A percentile compares a stretch with the other conserved stretches of the same genome.
phyloP scores from a whole-genome alignment of 2,797 vertebrate genomes.

The Clamator glandarius region DNA sequence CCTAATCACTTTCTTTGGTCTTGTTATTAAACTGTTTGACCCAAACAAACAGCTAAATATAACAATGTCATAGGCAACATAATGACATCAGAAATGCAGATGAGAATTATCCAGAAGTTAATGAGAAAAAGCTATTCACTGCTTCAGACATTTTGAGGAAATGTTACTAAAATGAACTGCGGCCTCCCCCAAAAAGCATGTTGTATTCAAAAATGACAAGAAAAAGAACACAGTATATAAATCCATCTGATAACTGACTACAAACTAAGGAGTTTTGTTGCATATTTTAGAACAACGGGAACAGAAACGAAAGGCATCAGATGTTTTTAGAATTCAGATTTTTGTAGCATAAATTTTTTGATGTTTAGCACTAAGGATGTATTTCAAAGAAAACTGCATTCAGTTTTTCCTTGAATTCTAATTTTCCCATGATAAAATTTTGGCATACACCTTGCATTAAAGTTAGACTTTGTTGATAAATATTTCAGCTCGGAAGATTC shows the following conservation, averaged over 20 bases:
- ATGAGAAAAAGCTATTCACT: not conserved
- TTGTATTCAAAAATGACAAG: not conserved
- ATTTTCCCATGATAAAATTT: not conserved
- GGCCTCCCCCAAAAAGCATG: not conserved
- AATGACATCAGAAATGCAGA: not conserved
- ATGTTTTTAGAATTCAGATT: not conserved
- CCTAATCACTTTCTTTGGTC: not conserved
- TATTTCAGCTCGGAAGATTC: not conserved
- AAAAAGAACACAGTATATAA: not conserved
- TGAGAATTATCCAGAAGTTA: not conserved
- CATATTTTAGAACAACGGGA: not conserved
- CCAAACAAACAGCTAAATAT: not conserved
- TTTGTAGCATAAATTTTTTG: not conserved
- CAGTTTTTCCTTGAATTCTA: not conserved
- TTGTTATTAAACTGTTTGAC: not conserved
- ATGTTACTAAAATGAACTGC: not conserved
- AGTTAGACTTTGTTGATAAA: not conserved
- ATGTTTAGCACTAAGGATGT: not conserved
- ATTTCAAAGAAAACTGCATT: not conserved
- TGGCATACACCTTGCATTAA: fast-evolving
- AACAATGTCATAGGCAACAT: not conserved
- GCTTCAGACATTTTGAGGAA: not conserved
- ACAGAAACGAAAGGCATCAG: not conserved
- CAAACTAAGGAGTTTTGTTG: not conserved
- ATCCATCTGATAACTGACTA: not conserved